These are phyloP conservation scores for Dromas ardeola DNA, from an alignment of 2,113 vertebrate species.

Conservation along the genomic window DNA sequence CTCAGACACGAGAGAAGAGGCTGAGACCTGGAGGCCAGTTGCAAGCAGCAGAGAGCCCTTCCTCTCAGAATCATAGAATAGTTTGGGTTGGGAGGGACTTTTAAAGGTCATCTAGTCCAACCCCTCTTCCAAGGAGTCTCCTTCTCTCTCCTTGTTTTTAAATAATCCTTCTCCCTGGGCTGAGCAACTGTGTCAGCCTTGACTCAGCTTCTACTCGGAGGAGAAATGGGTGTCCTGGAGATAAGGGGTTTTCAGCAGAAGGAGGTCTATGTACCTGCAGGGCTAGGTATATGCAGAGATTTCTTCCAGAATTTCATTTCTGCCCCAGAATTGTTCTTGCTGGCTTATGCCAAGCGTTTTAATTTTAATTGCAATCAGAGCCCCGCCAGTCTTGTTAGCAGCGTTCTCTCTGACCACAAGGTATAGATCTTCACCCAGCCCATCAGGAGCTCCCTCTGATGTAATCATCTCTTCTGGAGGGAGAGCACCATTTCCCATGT, in stretches of 20 bases:
- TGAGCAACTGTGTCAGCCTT: not conserved
- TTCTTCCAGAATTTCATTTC: not conserved
- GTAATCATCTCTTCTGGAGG: not conserved
- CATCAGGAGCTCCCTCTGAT: not conserved
- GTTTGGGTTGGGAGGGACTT: not conserved
- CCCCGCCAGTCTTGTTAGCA: not conserved
- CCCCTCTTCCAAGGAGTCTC: not conserved
- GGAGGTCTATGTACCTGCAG: not conserved
- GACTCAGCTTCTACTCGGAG: not conserved
- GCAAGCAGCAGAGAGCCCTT: not conserved
- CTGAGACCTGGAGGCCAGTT: not conserved
- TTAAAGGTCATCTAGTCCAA: not conserved
- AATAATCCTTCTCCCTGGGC: not conserved
- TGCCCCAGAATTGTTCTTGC: not conserved
- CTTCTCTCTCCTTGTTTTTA: not conserved
- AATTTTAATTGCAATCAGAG: not conserved
- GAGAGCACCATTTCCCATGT: not conserved
- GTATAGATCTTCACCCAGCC: not conserved
- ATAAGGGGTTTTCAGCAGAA: not conserved
- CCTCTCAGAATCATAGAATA: not conserved
- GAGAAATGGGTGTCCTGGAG: not conserved
- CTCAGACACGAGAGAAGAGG: not conserved
- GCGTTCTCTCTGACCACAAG: not conserved
- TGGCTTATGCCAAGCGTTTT: not conserved
- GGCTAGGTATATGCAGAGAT: not conserved